These are phyloP conservation scores for Corythornis madagascariensis DNA, from an alignment of 2,113 vertebrate species.

Conservation along the genomic window DNA sequence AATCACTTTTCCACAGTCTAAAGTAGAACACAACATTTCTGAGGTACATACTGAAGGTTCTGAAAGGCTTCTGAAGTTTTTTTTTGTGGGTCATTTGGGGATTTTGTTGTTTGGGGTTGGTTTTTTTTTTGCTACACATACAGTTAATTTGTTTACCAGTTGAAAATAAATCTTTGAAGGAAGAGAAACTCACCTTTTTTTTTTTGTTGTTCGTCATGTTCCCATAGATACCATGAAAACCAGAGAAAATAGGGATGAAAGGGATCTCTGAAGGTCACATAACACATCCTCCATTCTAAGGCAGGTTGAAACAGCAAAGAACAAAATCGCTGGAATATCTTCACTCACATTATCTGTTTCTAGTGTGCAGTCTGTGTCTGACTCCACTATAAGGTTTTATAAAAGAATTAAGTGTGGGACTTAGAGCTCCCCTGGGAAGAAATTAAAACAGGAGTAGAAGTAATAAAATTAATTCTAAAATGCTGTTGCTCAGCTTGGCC, in stretches of 20 bases:
- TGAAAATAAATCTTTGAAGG: background rate
- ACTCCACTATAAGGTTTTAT: background rate
- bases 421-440: background rate
- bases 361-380: background rate
- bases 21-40: background rate
- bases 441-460: conserved; percentile 7
- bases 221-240: background rate
- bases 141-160: background rate
- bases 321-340: background rate
- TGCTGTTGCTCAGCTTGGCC: background rate
- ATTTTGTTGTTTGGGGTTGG: background rate
- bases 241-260: background rate
- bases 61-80: background rate
- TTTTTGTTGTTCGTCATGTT: background rate
- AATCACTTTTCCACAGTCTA: background rate
- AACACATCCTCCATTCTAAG: background rate
- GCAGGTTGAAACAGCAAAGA: background rate
- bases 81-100: background rate
- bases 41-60: background rate
- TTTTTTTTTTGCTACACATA: background rate
- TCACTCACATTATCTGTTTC: background rate
- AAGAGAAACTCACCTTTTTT: background rate
- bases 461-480: conserved; percentile 8
- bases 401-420: background rate
- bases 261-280: background rate